phyloP scores from a whole-genome alignment of 2,797 vertebrate species.

The Botia kubotai region DNA sequence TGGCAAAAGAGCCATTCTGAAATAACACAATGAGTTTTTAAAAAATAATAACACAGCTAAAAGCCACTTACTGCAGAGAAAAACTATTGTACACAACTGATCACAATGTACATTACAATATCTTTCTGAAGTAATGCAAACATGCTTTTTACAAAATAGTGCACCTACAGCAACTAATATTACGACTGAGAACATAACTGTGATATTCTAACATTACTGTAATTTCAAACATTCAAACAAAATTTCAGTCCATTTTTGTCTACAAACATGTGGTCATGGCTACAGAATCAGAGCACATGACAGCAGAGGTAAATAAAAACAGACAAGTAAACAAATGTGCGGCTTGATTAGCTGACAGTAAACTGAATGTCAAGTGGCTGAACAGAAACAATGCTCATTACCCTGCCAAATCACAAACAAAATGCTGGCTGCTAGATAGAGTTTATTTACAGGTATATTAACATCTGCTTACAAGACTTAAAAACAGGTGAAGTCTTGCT shows the following conservation, averaged over 20 bases:
- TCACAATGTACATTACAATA: neutral
- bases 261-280: conserved; percentile 1
- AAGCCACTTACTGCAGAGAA: neutral
- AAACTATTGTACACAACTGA: neutral
- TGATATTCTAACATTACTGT: no score
- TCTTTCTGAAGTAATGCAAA: neutral
- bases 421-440: neutral
- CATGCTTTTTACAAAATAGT: neutral
- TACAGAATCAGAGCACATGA: neutral
- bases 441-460: neutral
- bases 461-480: conserved; percentile 1
- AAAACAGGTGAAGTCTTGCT: no score
- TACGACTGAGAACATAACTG: no score
- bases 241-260: neutral
- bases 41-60: neutral
- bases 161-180: neutral
- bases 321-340: neutral
- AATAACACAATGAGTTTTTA: neutral
- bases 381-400: conserved; percentile 26
- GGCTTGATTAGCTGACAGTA: conserved; percentile 16
- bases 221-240: neutral
- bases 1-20: neutral
- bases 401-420: conserved; percentile 4
- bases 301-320: conserved; percentile 20
- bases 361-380: conserved; percentile 39